phyloP scores from a whole-genome alignment of 2,797 vertebrate species.

The Phoxinus dragarum region DNA sequence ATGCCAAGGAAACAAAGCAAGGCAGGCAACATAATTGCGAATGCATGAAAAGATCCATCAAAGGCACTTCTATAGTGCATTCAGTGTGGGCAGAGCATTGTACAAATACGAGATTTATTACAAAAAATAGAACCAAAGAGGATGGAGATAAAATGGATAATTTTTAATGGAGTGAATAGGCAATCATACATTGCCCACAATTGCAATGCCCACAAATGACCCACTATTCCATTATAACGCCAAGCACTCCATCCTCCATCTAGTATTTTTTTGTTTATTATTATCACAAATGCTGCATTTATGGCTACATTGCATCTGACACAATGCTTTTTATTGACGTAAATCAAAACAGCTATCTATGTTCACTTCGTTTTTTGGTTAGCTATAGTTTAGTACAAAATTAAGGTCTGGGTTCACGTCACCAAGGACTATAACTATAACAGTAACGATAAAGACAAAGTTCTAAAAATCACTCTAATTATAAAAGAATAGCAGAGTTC shows the following conservation, averaged over 20 bases:
- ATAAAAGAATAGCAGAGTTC: no score
- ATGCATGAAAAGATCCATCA: conserved; percentile 18
- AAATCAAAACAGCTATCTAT: conserved; percentile 6
- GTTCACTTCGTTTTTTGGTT: not conserved
- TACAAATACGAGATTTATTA: conserved; percentile 29
- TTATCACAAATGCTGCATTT: conserved; percentile 18
- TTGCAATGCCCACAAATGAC: conserved; percentile 33
- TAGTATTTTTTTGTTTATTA: not conserved
- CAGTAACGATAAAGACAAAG: no score
- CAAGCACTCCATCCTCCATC: not conserved
- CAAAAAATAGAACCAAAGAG: conserved; percentile 24
- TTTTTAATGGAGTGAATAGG: conserved; percentile 35
- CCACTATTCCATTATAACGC: conserved; percentile 4
- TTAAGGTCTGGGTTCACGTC: not conserved
- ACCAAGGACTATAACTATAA: no score
- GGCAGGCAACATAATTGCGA: not conserved
- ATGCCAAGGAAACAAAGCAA: not conserved
- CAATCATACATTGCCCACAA: conserved; percentile 11
- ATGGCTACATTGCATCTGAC: not conserved
- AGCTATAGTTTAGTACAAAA: not conserved
- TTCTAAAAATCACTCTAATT: no score
- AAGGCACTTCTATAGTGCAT: conserved; percentile 18
- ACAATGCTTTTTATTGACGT: conserved; percentile 19
- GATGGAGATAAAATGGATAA: conserved; percentile 10
- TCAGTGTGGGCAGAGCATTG: conserved; percentile 30